Conservation (phyloP, 1,140 invertebrate genomes). For the Panulirus ornatus region DNA sequence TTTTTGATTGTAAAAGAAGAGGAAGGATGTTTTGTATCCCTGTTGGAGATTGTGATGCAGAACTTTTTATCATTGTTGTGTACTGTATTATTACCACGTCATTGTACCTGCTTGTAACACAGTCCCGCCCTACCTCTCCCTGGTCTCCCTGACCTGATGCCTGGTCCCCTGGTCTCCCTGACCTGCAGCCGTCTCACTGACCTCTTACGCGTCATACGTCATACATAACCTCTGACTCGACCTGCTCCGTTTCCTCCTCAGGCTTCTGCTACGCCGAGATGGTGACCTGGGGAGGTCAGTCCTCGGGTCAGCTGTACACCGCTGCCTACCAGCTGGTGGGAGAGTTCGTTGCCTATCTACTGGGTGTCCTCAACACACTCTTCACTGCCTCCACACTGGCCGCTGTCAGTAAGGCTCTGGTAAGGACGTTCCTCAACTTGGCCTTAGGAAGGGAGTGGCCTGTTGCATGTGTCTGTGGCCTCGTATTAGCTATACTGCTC, state of each 20-base stretch:
- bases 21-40: too few species aligned
- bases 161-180: too few species aligned
- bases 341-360: conserved; percentile 40
- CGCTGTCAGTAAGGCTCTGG: conserved; percentile 55
- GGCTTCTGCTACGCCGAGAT: conserved; percentile 64
- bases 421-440: too few species aligned
- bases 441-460: too few species aligned
- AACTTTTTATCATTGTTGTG: too few species aligned
- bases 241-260: conserved; percentile 16
- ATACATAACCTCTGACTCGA: too few species aligned
- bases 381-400: conserved; percentile 45
- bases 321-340: conserved; percentile 60
- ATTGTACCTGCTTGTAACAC: background rate
- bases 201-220: too few species aligned
- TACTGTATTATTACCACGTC: too few species aligned
- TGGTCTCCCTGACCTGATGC: too few species aligned
- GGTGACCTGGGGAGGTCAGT: conserved; percentile 46
- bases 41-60: too few species aligned
- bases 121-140: background rate
- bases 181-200: too few species aligned
- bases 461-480: background rate
- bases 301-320: conserved; percentile 55
- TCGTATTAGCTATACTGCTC: background rate
- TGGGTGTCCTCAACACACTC: conserved; percentile 45
- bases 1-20: too few species aligned